phyloP scores from a whole-genome alignment of 2,797 vertebrate genomes.

The Pangasius macronema region DNA sequence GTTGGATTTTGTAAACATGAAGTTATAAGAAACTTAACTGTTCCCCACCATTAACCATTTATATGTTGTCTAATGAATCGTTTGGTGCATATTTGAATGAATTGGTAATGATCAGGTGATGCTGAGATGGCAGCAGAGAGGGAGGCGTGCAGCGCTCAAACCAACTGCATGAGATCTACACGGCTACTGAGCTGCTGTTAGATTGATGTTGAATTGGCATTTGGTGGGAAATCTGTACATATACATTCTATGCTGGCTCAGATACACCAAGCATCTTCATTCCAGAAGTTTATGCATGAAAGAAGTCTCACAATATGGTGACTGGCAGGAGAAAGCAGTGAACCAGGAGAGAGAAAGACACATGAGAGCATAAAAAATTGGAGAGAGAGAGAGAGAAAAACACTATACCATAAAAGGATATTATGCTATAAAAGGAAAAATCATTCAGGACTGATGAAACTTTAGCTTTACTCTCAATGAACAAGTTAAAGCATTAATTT shows the following conservation, averaged over 20 bases:
- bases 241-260: not conserved
- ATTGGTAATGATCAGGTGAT: not conserved
- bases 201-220: not conserved
- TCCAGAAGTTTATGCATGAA: not conserved
- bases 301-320: not conserved
- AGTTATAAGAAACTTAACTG: not conserved
- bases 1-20: not conserved
- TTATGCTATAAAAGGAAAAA: not conserved
- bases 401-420: not conserved
- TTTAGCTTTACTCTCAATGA: not conserved
- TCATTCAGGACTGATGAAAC: not conserved
- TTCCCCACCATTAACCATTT: not conserved
- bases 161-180: not conserved
- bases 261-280: not conserved
- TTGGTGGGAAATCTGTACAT: not conserved
- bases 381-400: not conserved
- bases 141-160: slow-evolving; percentile 4
- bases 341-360: not conserved
- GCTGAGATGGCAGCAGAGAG: slow-evolving; percentile 1
- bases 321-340: not conserved
- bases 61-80: not conserved
- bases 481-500: not conserved
- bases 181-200: not conserved
- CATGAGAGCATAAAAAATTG: not conserved
- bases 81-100: not conserved